Evolutionary conservation across 1,140 invertebrate species (phyloP).

Genomic region (Drosophila prosaltans): DNA sequence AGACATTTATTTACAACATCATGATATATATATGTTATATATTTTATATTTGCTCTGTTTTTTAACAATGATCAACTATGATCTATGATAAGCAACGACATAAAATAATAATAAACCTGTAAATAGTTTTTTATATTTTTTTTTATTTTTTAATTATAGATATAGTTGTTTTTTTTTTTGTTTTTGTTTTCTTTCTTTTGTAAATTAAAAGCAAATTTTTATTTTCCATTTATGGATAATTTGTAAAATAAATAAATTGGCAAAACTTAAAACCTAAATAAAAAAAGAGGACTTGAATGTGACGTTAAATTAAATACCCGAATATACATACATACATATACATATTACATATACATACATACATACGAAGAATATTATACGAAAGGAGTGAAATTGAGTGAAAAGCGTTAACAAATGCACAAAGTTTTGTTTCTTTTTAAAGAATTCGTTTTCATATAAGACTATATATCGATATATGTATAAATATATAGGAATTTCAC

Average conservation of each 20-base stretch:
- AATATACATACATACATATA: constrained; percentile 43
- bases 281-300: constrained; percentile 59
- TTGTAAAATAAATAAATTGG: constrained; percentile 66
- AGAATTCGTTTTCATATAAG: constrained; percentile 33
- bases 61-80: constrained; percentile 29
- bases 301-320: constrained; percentile 28
- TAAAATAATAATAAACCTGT: constrained; percentile 28
- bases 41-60: constrained; percentile 37
- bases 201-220: constrained; percentile 38
- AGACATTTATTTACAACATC: constrained; percentile 54
- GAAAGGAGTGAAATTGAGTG: constrained; percentile 30
- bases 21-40: constrained; percentile 46
- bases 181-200: constrained; percentile 28
- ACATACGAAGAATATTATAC: constrained; percentile 44
- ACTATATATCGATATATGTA: constrained; percentile 44
- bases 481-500: constrained; percentile 29
- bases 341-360: constrained; percentile 25
- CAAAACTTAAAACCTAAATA: constrained; percentile 57
- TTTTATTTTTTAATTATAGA: constrained; percentile 27
- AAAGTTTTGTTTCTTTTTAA: constrained; percentile 36
- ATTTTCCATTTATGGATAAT: constrained; percentile 23
- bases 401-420: constrained; percentile 38
- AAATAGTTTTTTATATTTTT: not conserved
- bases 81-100: constrained; percentile 48
- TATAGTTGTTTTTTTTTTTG: constrained; percentile 23